Evolutionary conservation across 2,797 vertebrate species (phyloP).

Genomic region (Chelmon rostratus): DNA sequence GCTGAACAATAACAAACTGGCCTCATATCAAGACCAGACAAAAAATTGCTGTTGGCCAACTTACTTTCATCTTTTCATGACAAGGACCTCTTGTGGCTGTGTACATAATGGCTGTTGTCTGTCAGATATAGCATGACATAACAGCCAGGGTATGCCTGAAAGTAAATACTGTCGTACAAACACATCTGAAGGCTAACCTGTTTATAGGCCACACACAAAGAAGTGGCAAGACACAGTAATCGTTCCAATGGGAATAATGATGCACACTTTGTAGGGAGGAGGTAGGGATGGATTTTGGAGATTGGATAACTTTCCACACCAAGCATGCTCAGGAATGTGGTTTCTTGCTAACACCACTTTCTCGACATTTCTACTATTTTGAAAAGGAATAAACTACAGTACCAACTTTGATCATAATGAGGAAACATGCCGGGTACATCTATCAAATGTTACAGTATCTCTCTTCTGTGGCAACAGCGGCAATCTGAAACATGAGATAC

Average conservation of each 20-base stretch:
- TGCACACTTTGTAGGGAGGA: neutral
- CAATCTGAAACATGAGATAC: neutral
- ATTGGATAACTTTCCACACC: neutral
- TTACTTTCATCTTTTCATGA: conserved; percentile 1
- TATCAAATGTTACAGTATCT: too few species aligned
- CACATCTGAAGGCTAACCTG: neutral
- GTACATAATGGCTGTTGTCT: too few species aligned
- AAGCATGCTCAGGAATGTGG: neutral
- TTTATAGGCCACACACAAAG: neutral
- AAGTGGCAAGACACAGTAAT: neutral
- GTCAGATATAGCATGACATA: neutral
- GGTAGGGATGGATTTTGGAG: neutral
- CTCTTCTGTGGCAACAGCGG: neutral
- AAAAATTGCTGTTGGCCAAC: neutral
- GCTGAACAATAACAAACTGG: neutral
- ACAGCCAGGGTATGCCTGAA: neutral
- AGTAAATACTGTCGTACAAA: too few species aligned
- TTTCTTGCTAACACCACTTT: neutral
- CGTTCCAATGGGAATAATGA: neutral
- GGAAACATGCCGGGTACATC: neutral
- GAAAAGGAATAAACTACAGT: neutral
- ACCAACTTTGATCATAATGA: neutral
- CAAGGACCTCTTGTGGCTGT: neutral
- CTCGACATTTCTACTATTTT: neutral
- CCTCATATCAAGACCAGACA: neutral